Percentiles rank a stretch among this genome's conserved stretches.
phyloP scores from a whole-genome alignment of 2,888 invertebrate species.

The Linyphia triangularis region DNA sequence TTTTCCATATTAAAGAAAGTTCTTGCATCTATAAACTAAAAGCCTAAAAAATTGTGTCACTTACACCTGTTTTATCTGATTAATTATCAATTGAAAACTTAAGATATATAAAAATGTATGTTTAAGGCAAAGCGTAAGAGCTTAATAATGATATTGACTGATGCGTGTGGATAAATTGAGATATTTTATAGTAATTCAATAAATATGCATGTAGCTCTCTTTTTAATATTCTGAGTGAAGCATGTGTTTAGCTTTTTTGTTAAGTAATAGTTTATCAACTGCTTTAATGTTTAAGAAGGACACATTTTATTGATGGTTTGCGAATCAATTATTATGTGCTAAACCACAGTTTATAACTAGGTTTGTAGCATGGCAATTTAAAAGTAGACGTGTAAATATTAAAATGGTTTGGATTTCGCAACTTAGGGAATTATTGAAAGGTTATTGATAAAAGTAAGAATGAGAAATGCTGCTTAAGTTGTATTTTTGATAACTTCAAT shows the following conservation, averaged over 20 bases:
- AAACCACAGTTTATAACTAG: too few relatives aligned
- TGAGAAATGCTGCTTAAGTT: too few relatives aligned
- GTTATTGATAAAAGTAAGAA: too few relatives aligned
- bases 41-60: constrained; percentile 35
- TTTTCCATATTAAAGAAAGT: neutral
- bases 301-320: too few relatives aligned
- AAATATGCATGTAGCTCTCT: constrained; percentile 22
- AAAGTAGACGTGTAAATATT: too few relatives aligned
- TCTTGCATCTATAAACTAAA: neutral
- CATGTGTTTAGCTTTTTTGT: neutral
- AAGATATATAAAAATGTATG: neutral
- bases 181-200: constrained; percentile 7
- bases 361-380: too few relatives aligned
- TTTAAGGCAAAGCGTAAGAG: neutral
- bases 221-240: neutral
- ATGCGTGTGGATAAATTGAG: neutral
- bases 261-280: neutral
- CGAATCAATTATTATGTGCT: too few relatives aligned
- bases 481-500: too few relatives aligned
- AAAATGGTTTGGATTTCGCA: too few relatives aligned
- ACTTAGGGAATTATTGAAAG: too few relatives aligned
- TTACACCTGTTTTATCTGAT: constrained; percentile 55
- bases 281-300: neutral
- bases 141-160: neutral
- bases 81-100: constrained; percentile 23